Conservation (phyloP, 1,140 invertebrate species). For the Venustaconcha ellipsiformis region DNA sequence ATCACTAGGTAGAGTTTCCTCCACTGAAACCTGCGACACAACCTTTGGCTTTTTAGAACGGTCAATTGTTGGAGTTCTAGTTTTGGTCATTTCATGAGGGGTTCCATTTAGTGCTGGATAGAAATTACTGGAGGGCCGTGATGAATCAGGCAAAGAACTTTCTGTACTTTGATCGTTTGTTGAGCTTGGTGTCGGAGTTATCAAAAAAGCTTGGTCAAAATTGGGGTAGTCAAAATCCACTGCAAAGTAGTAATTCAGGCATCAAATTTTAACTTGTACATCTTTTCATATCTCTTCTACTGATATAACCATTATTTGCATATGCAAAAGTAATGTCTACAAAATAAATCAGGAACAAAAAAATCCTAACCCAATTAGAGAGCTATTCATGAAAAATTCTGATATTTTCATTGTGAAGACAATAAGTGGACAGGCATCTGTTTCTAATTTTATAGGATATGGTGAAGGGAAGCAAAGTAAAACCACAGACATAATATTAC, state of each 20-base stretch:
- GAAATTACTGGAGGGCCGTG: neutral
- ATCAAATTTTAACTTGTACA: neutral
- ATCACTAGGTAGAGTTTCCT: no score
- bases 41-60: conserved; percentile 50
- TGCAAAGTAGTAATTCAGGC: conserved; percentile 37
- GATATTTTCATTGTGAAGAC: no score
- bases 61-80: conserved; percentile 46
- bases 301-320: no score
- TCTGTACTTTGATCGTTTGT: neutral
- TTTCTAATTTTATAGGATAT: no score
- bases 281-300: no score
- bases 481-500: no score
- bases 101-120: conserved; percentile 9
- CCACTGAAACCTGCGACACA: neutral
- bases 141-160: conserved; percentile 10
- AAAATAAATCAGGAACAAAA: no score
- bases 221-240: conserved; percentile 69
- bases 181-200: conserved; percentile 29
- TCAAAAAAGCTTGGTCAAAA: conserved; percentile 66
- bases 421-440: no score
- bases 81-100: conserved; percentile 4
- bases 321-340: no score
- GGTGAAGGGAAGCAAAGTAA: no score
- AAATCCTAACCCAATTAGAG: no score
- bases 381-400: no score